phyloP scores from a whole-genome alignment of 2,888 invertebrate species.

The Hofmannophila pseudospretella region DNA sequence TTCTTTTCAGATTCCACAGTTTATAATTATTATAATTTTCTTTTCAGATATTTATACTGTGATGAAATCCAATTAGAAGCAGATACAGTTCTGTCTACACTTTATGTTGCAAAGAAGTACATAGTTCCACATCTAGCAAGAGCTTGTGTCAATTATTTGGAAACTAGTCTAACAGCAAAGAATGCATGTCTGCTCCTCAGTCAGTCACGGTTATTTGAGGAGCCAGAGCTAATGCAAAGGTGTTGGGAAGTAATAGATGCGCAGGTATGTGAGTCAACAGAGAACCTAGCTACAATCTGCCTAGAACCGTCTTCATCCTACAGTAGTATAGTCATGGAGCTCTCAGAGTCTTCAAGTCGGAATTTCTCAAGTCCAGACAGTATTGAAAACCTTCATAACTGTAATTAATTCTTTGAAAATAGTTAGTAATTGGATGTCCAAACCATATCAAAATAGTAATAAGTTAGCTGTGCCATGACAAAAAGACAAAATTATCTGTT shows the following conservation, averaged over 20 bases:
- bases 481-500: constrained; percentile 20
- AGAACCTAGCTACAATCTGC: constrained; percentile 65
- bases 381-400: constrained; percentile 48
- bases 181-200: constrained; percentile 97
- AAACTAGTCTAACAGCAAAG: constrained; percentile 96
- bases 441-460: constrained; percentile 1
- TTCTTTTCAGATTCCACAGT: too few species aligned
- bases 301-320: constrained; percentile 63
- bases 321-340: constrained; percentile 62
- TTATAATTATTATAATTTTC: background rate
- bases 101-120: constrained; percentile 98
- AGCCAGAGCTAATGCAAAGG: constrained; percentile 96
- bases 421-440: background rate
- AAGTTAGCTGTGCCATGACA: constrained; percentile 34
- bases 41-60: constrained; percentile 94
- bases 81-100: constrained; percentile 94
- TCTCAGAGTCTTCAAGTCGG: constrained; percentile 60
- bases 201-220: constrained; percentile 96
- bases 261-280: constrained; percentile 84
- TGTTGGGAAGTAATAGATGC: constrained; percentile 99
- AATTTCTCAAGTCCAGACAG: constrained; percentile 61
- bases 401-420: constrained; percentile 29
- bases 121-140: constrained; percentile 96
- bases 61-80: constrained; percentile 97
- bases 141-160: constrained; percentile 96